phyloP scores from a whole-genome alignment of 2,888 invertebrate species.

The Strigamia crassipes region DNA sequence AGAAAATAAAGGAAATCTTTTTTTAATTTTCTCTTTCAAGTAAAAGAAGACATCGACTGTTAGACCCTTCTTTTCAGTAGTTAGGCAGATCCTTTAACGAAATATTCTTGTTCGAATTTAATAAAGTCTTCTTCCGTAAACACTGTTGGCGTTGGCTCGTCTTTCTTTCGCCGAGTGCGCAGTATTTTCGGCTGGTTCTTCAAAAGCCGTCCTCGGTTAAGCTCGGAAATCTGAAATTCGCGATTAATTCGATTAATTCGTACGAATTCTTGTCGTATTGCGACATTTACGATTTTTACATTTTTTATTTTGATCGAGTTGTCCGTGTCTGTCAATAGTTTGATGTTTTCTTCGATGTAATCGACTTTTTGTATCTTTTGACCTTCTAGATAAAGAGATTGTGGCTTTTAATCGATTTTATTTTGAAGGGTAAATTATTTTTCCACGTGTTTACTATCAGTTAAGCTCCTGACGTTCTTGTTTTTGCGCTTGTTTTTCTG shows the following conservation, averaged over 20 bases:
- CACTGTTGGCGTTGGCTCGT: conserved; percentile 67
- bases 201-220: conserved; percentile 52
- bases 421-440: neutral
- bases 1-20: neutral
- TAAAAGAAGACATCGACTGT: neutral
- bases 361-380: neutral
- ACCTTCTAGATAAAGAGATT: neutral
- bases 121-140: conserved; percentile 74
- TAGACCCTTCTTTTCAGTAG: neutral
- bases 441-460: neutral
- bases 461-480: neutral
- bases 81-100: conserved; percentile 56
- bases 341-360: neutral
- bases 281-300: neutral
- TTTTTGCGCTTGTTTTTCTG: neutral
- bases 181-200: conserved; percentile 44
- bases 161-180: conserved; percentile 49
- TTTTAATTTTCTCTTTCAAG: conserved; percentile 14
- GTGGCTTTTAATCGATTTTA: neutral
- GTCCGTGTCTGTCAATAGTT: neutral
- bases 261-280: neutral
- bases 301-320: neutral
- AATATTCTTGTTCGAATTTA: conserved; percentile 70
- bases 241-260: neutral
- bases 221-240: conserved; percentile 45